Evolutionary conservation across 2,888 invertebrate species (phyloP).

Genomic region (Notocelia uddmanniana): DNA sequence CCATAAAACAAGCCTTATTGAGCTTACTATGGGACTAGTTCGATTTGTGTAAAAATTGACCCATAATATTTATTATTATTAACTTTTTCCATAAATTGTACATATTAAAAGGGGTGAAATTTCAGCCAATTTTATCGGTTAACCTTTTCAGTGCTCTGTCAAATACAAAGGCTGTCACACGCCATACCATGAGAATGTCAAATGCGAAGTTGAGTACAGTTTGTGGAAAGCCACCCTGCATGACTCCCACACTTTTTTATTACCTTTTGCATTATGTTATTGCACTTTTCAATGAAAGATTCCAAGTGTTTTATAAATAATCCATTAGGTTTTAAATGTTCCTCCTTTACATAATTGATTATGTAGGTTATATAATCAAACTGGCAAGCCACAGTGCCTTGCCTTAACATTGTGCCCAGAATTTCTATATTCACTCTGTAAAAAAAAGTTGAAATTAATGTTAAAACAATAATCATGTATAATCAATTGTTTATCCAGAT

Average conservation of each 20-base stretch:
- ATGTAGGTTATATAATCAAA: constrained; percentile 89
- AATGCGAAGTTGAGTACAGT: too few relatives aligned
- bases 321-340: constrained; percentile 87
- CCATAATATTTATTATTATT: too few relatives aligned
- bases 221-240: too few relatives aligned
- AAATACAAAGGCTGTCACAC: too few relatives aligned
- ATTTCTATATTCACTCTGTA: constrained; percentile 91
- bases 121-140: too few relatives aligned
- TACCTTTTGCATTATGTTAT: constrained; percentile 78
- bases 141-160: too few relatives aligned
- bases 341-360: constrained; percentile 87
- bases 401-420: constrained; percentile 89
- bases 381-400: constrained; percentile 86
- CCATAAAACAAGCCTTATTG: too few relatives aligned
- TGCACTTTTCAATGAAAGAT: constrained; percentile 86
- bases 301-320: constrained; percentile 87
- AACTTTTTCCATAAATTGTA: too few relatives aligned
- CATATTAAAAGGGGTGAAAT: too few relatives aligned
- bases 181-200: too few relatives aligned
- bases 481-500: neutral
- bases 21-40: too few relatives aligned
- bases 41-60: too few relatives aligned
- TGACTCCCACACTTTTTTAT: neutral
- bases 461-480: neutral
- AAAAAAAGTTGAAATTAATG: constrained; percentile 46